Evolutionary conservation across 2,888 invertebrate genomes (phyloP).

Genomic region (Candidula unifasciata): DNA sequence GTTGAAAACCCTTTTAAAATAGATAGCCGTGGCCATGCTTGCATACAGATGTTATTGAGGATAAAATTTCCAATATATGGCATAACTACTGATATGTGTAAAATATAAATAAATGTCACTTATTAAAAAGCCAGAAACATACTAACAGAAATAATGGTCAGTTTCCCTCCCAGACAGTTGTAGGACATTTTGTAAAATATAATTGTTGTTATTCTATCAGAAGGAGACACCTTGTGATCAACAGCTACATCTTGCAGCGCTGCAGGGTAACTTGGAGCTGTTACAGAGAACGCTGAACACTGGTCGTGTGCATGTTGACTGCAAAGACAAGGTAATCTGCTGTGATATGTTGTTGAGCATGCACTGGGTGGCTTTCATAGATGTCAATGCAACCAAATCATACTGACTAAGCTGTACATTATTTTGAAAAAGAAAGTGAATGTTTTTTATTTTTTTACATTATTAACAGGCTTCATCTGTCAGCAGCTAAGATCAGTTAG

Average conservation of each 20-base stretch:
- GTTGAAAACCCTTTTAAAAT: no score
- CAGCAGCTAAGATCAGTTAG: neutral
- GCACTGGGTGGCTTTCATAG: neutral
- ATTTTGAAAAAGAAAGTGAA: neutral
- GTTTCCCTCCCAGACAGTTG: no score
- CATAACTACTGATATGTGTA: neutral
- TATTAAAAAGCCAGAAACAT: no score
- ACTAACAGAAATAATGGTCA: no score
- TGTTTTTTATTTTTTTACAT: neutral
- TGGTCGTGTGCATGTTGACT: constrained; percentile 95
- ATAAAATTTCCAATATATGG: neutral
- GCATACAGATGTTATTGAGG: no score
- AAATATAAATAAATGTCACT: no score
- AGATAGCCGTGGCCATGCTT: no score
- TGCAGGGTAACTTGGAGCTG: constrained; percentile 88
- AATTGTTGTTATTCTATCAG: constrained; percentile 76
- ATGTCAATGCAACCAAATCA: neutral
- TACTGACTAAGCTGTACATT: no score
- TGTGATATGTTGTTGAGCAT: neutral
- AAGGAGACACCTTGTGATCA: constrained; percentile 95
- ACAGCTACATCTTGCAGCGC: constrained; percentile 92
- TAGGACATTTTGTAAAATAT: no score
- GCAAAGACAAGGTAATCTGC: constrained; percentile 89
- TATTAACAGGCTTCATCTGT: neutral
- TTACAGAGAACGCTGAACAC: constrained; percentile 90